phyloP scores from a whole-genome alignment of 2,113 vertebrate species.

The Micronycteris hirsuta region DNA sequence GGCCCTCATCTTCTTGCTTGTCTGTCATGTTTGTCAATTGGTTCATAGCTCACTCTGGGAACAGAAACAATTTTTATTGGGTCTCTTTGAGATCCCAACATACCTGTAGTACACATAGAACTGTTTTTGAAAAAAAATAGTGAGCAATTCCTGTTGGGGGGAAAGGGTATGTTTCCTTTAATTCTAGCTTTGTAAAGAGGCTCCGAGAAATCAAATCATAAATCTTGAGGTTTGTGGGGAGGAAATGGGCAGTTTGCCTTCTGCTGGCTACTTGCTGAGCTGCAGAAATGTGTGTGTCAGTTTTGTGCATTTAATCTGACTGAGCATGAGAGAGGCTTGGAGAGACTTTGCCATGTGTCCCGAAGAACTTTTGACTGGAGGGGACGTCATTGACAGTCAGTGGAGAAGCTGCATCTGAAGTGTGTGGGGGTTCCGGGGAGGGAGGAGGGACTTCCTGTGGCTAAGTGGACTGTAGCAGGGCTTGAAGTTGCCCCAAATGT shows the following conservation, averaged over 20 bases:
- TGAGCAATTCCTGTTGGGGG: not conserved
- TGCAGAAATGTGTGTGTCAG: not conserved
- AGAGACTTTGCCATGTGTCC: not conserved
- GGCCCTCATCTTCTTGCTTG: not conserved
- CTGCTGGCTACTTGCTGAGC: not conserved
- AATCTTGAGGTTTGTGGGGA: not conserved
- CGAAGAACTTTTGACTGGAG: not conserved
- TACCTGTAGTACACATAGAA: not conserved
- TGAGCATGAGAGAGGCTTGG: not conserved
- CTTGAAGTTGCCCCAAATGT: not conserved
- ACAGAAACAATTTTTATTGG: not conserved
- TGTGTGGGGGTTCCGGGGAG: accelerated
- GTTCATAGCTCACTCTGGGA: not conserved
- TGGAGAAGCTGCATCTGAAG: not conserved
- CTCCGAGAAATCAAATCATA: not conserved
- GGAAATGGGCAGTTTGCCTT: not conserved
- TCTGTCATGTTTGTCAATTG: not conserved
- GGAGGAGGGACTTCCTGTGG: not conserved
- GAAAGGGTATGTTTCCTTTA: not conserved
- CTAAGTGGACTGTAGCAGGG: not conserved
- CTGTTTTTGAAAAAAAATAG: not conserved
- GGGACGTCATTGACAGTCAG: not conserved
- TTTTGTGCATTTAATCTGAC: not conserved
- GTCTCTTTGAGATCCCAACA: not conserved
- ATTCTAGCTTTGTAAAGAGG: not conserved